Evolutionary conservation across 1,140 invertebrate species (phyloP), one percentile per base, ranked within the genome.

Genomic region (Brachionus rubens): DNA sequence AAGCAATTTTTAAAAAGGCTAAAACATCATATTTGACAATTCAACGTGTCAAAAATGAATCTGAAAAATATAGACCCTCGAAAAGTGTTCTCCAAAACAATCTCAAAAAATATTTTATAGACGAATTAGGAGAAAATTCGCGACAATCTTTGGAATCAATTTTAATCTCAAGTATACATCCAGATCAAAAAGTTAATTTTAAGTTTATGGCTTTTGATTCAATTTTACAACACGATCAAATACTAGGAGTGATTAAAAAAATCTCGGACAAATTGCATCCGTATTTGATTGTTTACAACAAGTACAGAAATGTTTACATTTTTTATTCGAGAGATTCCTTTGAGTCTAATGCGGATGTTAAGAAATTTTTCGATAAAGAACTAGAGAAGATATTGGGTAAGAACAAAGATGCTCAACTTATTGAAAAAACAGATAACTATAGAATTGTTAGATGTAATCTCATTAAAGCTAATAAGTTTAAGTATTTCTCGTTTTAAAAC

Each of bases 401-500:
- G 43, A 65, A 65, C 26, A 24, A 7, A 14, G 59, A 65, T 24
- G 40, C 59, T 24, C 1, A 21, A 12, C 24, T 65, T 24, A 43
- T 65, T 5, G 59, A 65, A 1, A 7, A 43, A 43, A 16, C 36
- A 14, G 40, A 65, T 12, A 46, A 65, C 16, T 65, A 43, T 46
- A 41, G 21, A 7, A 43, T 65, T 26, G 24, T 65, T 14, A 65
- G 43, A 21, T 65, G 59, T 43, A 65, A 26, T 36, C 16, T 65
- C 2, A 41, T 65, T 26, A 36, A 41, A 65, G 43, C 28, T 30
- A 65, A 65, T 24, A 41, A 65, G 14, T 65, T 65, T 43, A 65
- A 65, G 30, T 65, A 65, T 65, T 65, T 65, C 43, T 65, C 59
- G 21, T 65, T 65, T 65, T 65, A 41, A 43, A 36, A 36, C n/a